These are phyloP conservation scores for Epiblema foenella DNA, from an alignment of 2,888 invertebrate species.

Conservation along the genomic window DNA sequence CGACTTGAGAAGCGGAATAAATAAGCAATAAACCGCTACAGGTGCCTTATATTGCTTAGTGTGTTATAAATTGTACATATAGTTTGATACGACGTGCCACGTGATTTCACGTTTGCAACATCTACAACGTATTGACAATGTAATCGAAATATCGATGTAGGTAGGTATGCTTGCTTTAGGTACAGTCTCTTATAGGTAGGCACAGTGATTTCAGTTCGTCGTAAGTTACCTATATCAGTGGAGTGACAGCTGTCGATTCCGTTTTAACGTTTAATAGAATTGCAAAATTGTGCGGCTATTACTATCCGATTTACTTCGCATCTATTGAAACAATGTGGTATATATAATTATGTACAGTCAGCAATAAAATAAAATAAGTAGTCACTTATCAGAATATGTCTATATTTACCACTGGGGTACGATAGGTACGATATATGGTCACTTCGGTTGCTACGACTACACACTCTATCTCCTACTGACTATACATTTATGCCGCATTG, in stretches of 20 bases:
- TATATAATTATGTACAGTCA: too few species aligned
- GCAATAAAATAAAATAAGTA: too few species aligned
- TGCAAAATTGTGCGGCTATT: too few species aligned
- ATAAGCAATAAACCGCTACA: conserved; percentile 83
- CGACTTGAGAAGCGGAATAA: conserved; percentile 79
- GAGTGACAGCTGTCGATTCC: neutral
- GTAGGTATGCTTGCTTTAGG: too few species aligned
- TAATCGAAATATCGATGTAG: neutral
- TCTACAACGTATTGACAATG: neutral
- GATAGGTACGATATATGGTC: too few species aligned
- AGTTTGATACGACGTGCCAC: conserved; percentile 45
- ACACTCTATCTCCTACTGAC: too few species aligned
- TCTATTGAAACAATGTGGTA: too few species aligned
- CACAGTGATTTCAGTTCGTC: neutral
- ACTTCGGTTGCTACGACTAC: too few species aligned
- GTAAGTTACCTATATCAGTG: neutral
- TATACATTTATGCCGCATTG: neutral
- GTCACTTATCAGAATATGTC: too few species aligned
- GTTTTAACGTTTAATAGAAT: neutral
- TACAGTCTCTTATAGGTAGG: neutral
- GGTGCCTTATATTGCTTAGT: conserved; percentile 73
- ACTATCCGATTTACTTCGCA: too few species aligned
- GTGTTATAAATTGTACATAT: conserved; percentile 55
- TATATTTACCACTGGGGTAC: too few species aligned
- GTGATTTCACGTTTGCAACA: conserved; percentile 6